Conservation (phyloP, 1,140 invertebrate genomes). For the Drosophila navojoa region DNA sequence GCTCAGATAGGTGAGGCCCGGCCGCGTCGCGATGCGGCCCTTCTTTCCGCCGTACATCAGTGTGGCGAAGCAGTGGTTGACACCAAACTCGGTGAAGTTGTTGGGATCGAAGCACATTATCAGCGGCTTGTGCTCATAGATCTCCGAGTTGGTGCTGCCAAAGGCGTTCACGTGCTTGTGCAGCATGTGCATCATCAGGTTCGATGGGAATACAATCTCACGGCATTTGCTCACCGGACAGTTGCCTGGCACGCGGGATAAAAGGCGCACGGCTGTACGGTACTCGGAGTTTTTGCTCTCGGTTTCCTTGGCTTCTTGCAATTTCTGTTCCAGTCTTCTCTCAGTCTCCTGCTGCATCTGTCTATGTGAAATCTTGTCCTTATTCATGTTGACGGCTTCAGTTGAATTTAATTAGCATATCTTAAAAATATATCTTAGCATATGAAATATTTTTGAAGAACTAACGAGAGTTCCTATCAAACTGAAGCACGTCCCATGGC, state of each 20-base stretch:
- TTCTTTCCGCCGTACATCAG: conserved; percentile 45
- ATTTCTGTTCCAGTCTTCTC: conserved; percentile 19
- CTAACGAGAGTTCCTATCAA: background rate
- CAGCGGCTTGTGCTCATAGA: conserved; percentile 21
- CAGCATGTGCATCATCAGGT: conserved; percentile 40
- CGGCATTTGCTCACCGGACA: conserved; percentile 42
- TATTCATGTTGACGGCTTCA: conserved; percentile 9
- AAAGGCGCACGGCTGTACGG: background rate
- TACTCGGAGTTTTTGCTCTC: background rate
- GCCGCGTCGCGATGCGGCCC: background rate
- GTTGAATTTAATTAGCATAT: conserved; percentile 5
- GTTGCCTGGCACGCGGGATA: conserved; percentile 29
- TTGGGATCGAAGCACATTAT: conserved; percentile 29
- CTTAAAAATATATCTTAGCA: background rate
- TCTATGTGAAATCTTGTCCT: background rate
- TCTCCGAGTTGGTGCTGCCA: background rate
- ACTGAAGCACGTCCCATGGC: background rate
- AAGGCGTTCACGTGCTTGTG: conserved; percentile 5
- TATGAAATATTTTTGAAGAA: background rate
- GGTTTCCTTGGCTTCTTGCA: conserved; percentile 9
- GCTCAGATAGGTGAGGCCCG: conserved; percentile 15
- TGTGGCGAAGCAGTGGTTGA: conserved; percentile 24
- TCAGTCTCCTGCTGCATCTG: background rate
- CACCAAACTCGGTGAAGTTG: background rate
- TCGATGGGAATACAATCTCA: conserved; percentile 36